phyloP scores from a whole-genome alignment of 2,888 invertebrate species.

The Germaria angustata region DNA sequence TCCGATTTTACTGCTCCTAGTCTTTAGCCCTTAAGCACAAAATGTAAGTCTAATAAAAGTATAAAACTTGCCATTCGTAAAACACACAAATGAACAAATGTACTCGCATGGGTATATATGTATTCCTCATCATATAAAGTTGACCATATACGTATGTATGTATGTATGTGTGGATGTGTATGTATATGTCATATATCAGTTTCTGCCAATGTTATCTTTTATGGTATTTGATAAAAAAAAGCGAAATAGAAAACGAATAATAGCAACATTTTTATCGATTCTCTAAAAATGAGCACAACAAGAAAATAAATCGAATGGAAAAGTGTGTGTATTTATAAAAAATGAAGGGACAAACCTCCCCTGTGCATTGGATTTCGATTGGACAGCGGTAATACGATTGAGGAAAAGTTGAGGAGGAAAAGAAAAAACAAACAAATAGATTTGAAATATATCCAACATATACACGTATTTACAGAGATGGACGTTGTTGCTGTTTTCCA shows the following conservation, averaged over 20 bases:
- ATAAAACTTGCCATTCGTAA: not conserved
- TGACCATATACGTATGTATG: not conserved
- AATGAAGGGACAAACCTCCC: slow-evolving; percentile 44
- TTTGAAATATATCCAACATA: slow-evolving; percentile 6
- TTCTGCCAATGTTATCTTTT: slow-evolving; percentile 20
- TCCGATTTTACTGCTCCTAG: not conserved
- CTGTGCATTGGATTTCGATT: slow-evolving; percentile 42
- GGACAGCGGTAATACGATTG: slow-evolving; percentile 33
- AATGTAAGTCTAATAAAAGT: not conserved
- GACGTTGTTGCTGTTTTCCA: slow-evolving; percentile 39
- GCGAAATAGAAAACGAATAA: not conserved
- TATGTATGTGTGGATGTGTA: not conserved
- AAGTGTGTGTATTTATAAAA: slow-evolving; percentile 1
- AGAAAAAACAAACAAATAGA: slow-evolving; percentile 16
- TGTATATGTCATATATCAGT: not conserved
- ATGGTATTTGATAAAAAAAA: slow-evolving; percentile 11
- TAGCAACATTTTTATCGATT: slow-evolving; percentile 49
- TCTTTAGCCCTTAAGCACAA: not conserved
- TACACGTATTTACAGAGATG: slow-evolving; percentile 49
- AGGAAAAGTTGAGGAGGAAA: not conserved
- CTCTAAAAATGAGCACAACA: slow-evolving; percentile 32
- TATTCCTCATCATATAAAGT: too few species aligned
- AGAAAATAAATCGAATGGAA: slow-evolving; percentile 24
- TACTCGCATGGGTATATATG: not conserved
- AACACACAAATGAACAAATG: not conserved